A percentile compares a stretch with the other conserved stretches of the same genome.
Evolutionary conservation across 2,888 invertebrate genomes (phyloP).

Genomic region (Schizaphis graminum): DNA sequence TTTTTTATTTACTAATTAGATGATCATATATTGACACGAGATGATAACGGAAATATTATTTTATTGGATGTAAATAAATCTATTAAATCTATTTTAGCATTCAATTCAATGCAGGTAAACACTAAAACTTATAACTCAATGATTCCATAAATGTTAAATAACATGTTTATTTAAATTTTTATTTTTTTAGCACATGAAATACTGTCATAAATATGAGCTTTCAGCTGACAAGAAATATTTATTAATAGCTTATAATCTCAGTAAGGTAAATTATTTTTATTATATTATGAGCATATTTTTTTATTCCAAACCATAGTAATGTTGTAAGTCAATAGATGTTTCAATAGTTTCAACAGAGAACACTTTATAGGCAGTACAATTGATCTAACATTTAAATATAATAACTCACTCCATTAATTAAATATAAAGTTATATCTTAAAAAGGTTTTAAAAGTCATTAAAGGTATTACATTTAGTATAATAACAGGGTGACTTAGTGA

Average conservation of each 20-base stretch:
- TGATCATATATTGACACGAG: slow-evolving; percentile 23
- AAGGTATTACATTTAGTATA: not conserved
- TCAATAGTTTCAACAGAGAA: not conserved
- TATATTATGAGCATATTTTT: not conserved
- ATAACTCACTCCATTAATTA: not conserved
- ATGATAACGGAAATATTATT: slow-evolving; percentile 29
- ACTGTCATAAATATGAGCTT: slow-evolving; percentile 69
- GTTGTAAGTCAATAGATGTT: not conserved
- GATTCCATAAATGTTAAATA: not conserved
- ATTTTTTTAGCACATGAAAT: slow-evolving; percentile 30
- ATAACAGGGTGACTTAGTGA: not conserved
- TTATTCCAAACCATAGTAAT: not conserved
- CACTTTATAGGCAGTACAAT: not conserved
- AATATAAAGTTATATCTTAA: not conserved
- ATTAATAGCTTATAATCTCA: slow-evolving; percentile 76
- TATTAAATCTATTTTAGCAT: slow-evolving; percentile 45
- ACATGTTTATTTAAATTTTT: not conserved
- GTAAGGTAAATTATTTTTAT: slow-evolving; percentile 73
- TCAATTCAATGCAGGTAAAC: slow-evolving; percentile 56
- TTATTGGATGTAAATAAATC: slow-evolving; percentile 19
- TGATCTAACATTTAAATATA: not conserved
- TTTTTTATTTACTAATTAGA: slow-evolving; percentile 3
- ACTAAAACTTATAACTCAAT: not conserved
- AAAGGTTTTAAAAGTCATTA: not conserved
- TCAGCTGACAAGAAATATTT: slow-evolving; percentile 79